Conservation (phyloP, 2,888 invertebrate genomes). For the Nymphalis polychloros region DNA sequence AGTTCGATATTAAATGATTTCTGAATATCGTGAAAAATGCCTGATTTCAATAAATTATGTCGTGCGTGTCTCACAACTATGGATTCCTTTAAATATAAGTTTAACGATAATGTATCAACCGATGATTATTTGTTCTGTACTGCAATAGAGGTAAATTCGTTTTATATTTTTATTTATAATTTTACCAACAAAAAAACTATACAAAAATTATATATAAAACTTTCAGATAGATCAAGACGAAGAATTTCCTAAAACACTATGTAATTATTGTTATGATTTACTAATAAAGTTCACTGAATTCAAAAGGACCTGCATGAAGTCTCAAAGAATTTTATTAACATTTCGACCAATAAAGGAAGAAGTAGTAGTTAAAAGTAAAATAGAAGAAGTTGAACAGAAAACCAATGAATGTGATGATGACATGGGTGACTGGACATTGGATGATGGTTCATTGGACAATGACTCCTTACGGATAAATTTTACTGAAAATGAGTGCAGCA, state of each 20-base stretch:
- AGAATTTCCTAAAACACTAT: conserved; percentile 63
- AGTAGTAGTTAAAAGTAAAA: neutral
- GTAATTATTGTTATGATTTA: conserved; percentile 60
- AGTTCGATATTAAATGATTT: neutral
- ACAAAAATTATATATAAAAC: conserved; percentile 4
- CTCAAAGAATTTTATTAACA: conserved; percentile 56
- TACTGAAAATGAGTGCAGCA: neutral
- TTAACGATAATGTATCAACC: conserved; percentile 63
- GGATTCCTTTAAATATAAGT: conserved; percentile 56
- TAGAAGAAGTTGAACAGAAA: conserved; percentile 16
- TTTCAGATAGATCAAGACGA: conserved; percentile 61
- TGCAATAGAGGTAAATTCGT: conserved; percentile 60
- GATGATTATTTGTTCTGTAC: conserved; percentile 70
- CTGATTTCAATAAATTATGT: conserved; percentile 54
- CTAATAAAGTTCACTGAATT: conserved; percentile 62
- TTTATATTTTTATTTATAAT: no score
- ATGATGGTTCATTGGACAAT: conserved; percentile 5
- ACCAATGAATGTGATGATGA: conserved; percentile 32
- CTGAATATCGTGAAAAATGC: conserved; percentile 9
- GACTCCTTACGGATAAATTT: neutral
- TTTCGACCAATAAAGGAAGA: conserved; percentile 12
- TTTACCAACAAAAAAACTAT: neutral
- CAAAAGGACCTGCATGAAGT: conserved; percentile 66
- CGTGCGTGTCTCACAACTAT: conserved; percentile 65
- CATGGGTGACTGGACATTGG: neutral